Evolutionary conservation across 2,113 vertebrate species (phyloP).

Genomic region (Azemiops feae): DNA sequence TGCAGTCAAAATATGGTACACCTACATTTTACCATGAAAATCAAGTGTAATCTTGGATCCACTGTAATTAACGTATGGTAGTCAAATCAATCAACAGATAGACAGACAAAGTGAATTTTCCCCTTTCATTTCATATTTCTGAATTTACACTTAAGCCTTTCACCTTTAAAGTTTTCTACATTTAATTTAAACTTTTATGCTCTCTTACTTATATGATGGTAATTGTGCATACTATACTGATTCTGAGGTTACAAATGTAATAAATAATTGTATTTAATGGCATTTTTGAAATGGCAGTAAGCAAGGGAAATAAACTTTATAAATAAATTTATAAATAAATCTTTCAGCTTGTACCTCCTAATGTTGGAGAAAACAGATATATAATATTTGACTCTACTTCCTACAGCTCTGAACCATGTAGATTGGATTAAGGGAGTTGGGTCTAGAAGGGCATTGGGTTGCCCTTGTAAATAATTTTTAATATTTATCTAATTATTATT

Average conservation of each 20-base stretch:
- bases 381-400: neutral
- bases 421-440: neutral
- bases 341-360: neutral
- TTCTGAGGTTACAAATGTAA: neutral
- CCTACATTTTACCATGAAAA: too few species aligned
- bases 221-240: neutral
- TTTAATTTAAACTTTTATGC: neutral
- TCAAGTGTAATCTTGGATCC: too few species aligned
- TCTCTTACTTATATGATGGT: neutral
- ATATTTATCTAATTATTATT: neutral
- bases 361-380: neutral
- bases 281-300: neutral
- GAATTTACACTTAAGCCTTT: neutral
- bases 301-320: too few species aligned
- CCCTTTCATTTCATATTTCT: too few species aligned
- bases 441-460: neutral
- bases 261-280: neutral
- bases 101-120: neutral
- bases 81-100: neutral
- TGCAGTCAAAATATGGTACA: too few species aligned
- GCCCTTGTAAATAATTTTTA: neutral
- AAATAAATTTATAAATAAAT: too few species aligned
- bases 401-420: neutral
- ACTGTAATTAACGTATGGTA: too few species aligned
- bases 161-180: neutral